Conservation (phyloP, 2,113 vertebrate genomes). For the Anarhynchus alexandrinus region DNA sequence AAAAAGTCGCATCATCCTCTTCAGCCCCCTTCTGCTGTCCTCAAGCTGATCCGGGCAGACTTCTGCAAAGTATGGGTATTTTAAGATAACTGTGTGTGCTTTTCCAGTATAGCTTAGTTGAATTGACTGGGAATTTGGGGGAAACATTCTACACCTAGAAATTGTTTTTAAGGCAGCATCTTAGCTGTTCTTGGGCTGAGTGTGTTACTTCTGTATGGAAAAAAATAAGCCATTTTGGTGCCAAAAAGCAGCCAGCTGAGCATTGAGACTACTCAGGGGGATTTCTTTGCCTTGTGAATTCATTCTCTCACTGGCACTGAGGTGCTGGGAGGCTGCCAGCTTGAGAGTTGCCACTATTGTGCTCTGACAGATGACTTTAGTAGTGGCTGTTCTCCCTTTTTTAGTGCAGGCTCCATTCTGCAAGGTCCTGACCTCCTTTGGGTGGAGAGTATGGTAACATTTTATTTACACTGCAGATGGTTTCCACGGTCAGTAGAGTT, state of each 20-base stretch:
- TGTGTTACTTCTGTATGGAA: constrained; percentile 4
- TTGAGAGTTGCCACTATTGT: constrained; percentile 44
- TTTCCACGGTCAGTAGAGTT: background rate
- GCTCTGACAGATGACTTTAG: constrained; percentile 29
- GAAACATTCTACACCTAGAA: background rate
- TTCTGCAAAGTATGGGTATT: background rate
- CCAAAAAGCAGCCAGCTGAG: constrained; percentile 69
- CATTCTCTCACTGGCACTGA: constrained; percentile 10
- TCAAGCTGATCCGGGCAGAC: background rate
- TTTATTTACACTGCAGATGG: background rate
- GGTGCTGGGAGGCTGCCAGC: constrained; percentile 48
- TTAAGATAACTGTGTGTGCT: background rate
- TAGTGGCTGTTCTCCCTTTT: constrained; percentile 49
- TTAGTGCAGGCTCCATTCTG: background rate
- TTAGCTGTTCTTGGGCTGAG: background rate
- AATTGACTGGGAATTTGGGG: constrained; percentile 5
- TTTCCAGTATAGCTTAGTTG: background rate
- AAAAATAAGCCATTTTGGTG: constrained; percentile 74
- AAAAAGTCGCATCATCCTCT: background rate
- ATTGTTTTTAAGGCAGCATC: constrained; percentile 8
- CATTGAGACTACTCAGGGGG: constrained; percentile 56
- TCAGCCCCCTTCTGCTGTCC: background rate
- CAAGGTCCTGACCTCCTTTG: background rate
- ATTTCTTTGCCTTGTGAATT: constrained; percentile 67
- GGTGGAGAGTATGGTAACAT: background rate